Evolutionary conservation across 2,888 invertebrate species (phyloP), one percentile per base, ranked within the genome.

Genomic region (Ennomos erosarius): DNA sequence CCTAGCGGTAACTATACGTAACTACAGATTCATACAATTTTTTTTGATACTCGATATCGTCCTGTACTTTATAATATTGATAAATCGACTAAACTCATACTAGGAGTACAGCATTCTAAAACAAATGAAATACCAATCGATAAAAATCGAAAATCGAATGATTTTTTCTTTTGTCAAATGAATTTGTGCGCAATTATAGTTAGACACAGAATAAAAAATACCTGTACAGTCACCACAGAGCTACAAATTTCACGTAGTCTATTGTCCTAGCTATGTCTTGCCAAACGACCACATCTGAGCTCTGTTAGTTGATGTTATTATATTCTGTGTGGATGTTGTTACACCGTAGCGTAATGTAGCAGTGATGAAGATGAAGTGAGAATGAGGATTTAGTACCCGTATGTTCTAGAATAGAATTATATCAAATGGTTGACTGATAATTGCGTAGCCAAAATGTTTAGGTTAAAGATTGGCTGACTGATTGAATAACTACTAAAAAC

Each of bases 261-360:
- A 70, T 36, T 38, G 36, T 75, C 73, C 83, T 83, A 82, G 65
- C 88, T 92, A 92, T 92, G 91, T 92, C 91, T 92, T 91, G 91
- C 91, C 89, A 73, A 81, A 81, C 87, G 88, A 86, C 88, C 90
- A 91, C 90, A 90, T 89, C 87, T 71, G 86, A 88, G 90, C 90
- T 89, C 90, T 67, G 83, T 90, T 89, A 89, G 84, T 88, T 73
- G 69, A 67, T 69, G 72, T 70, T 73, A 71, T 46, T 65, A 67
- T 71, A 61, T 65, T 56, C 63, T 74, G 61, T 62, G 55, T 66
- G 65, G 63, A 60, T 69, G 67, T 58, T 60, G 67, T 72, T 68
- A 81, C 81, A 84, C 83, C 76, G 78, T 73, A 64, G 67, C 79
- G 79, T 84, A 84, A 84, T 65, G 58, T 71, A 62, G 64, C 36